Percentiles rank a stretch among this genome's conserved stretches.
phyloP scores from a whole-genome alignment of 2,113 vertebrate species.

The Equus quagga region DNA sequence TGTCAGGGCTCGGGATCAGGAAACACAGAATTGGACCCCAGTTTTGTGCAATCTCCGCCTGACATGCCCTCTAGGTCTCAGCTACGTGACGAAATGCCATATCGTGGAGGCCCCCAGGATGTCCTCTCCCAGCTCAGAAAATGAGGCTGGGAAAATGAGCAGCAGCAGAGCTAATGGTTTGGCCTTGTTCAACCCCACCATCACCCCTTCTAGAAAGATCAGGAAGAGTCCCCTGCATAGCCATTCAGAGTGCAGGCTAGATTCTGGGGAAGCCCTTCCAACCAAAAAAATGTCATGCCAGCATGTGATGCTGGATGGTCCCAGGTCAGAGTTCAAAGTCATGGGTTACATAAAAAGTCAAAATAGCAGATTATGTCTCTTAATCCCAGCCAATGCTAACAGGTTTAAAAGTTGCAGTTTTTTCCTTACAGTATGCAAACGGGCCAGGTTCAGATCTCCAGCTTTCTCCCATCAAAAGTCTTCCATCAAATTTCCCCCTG shows the following conservation, averaged over 20 bases:
- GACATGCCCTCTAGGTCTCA: conserved; percentile 16
- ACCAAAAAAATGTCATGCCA: background rate
- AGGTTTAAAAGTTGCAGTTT: background rate
- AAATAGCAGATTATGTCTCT: conserved; percentile 11
- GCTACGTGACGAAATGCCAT: conserved; percentile 55
- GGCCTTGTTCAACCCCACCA: conserved; percentile 2
- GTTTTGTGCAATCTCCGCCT: background rate
- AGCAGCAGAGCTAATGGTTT: background rate
- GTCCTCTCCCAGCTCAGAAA: conserved; percentile 46
- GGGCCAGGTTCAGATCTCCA: background rate
- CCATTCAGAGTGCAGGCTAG: background rate
- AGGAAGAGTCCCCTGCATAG: background rate
- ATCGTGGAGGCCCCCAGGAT: background rate
- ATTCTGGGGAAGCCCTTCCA: background rate
- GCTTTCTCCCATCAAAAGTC: conserved; percentile 22
- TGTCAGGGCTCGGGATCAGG: background rate
- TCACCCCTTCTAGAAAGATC: conserved; percentile 47
- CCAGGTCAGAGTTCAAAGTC: conserved; percentile 34
- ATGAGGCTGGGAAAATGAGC: conserved; percentile 52
- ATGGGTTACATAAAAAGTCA: background rate
- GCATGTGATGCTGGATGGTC: background rate
- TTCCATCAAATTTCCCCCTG: background rate
- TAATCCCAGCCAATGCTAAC: background rate
- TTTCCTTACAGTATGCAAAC: background rate
- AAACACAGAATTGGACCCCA: conserved; percentile 1